A percentile compares a stretch with the other conserved stretches of the same genome.
phyloP scores from a whole-genome alignment of 2,113 vertebrate genomes.

The Hyperoodon ampullatus region DNA sequence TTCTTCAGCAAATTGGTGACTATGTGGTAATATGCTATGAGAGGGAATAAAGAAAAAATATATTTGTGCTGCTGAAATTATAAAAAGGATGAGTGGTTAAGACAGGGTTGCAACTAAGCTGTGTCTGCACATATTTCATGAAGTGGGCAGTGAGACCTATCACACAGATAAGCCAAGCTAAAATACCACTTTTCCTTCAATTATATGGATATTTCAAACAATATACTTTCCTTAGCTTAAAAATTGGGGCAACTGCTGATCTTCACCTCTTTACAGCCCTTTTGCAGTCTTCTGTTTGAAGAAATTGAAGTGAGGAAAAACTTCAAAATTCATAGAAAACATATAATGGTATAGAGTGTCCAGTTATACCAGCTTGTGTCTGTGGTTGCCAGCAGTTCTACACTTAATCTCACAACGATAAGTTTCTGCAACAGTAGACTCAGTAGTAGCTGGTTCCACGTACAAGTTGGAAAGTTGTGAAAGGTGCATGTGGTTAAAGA shows the following conservation, averaged over 20 bases:
- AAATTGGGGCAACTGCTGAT: not conserved
- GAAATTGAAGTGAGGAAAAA: not conserved
- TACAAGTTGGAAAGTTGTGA: not conserved
- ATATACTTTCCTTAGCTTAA: constrained; percentile 12
- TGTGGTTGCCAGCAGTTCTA: not conserved
- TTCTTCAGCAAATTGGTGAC: constrained; percentile 68
- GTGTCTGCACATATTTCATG: not conserved
- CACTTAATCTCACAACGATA: not conserved
- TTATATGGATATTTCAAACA: constrained; percentile 29
- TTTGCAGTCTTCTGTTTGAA: not conserved
- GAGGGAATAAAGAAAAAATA: constrained; percentile 26
- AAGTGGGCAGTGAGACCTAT: constrained; percentile 7
- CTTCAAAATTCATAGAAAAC: not conserved
- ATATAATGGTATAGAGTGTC: not conserved
- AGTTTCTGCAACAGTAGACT: not conserved
- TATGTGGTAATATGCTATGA: constrained; percentile 26
- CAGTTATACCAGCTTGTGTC: not conserved
- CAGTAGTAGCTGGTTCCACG: not conserved
- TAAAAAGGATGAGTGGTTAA: constrained; percentile 27
- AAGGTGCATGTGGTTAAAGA: not conserved
- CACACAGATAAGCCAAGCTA: constrained; percentile 21
- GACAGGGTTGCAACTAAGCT: not conserved
- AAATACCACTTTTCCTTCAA: constrained; percentile 34
- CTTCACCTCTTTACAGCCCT: not conserved
- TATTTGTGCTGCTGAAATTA: constrained; percentile 33